Evolutionary conservation across 2,888 invertebrate species (phyloP).

Genomic region (Morpho deidamia): DNA sequence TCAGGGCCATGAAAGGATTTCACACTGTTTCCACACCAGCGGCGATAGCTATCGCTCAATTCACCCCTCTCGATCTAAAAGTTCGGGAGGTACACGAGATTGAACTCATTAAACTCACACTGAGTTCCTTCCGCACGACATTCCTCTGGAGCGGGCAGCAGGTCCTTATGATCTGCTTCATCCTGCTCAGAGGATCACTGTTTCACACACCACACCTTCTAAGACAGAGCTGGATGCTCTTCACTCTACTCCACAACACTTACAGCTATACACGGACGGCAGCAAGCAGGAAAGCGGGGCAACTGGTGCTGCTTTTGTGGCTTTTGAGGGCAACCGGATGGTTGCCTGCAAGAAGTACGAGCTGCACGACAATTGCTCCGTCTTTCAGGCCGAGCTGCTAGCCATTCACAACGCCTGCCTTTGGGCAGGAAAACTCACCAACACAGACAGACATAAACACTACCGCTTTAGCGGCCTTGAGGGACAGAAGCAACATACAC

Average conservation of each 20-base stretch:
- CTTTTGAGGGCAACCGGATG: background rate
- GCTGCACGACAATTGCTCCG: background rate
- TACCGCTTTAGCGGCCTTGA: background rate
- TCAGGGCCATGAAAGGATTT: constrained; percentile 19
- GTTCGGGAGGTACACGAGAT: too few relatives aligned
- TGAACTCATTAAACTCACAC: background rate
- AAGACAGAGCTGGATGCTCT: background rate
- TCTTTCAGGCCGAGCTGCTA: constrained; percentile 4
- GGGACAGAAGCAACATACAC: background rate
- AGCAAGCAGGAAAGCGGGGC: background rate
- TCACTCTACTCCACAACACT: background rate
- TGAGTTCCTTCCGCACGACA: background rate
- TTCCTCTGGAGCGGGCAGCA: background rate
- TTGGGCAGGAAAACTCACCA: background rate
- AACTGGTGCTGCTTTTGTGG: constrained; percentile 4
- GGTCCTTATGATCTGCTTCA: background rate
- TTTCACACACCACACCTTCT: background rate
- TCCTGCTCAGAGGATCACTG: background rate
- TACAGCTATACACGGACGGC: background rate
- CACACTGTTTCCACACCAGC: constrained; percentile 15
- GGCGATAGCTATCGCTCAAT: constrained; percentile 15
- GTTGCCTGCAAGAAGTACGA: background rate
- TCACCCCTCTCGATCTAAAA: constrained; percentile 18
- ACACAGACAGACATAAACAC: too few relatives aligned
- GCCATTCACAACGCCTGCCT: background rate